Percentiles rank a stretch among this genome's conserved stretches.
Conservation (phyloP, 2,888 invertebrate genomes). For the Scrobipalpa costella region DNA sequence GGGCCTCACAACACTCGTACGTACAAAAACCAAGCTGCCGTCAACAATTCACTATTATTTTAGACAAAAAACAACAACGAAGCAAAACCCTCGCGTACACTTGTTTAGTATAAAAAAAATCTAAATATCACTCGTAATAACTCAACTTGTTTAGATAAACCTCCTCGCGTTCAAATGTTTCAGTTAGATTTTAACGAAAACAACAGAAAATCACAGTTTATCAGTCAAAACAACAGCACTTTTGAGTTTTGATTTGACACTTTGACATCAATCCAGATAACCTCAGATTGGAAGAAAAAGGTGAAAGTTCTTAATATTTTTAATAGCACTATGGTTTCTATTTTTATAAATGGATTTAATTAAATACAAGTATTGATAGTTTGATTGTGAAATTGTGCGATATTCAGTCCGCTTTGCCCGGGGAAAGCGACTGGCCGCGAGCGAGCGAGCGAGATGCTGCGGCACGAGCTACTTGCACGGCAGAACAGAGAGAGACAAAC, state of each 20-base stretch:
- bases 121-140: neutral
- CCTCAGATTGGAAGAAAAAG: conserved; percentile 7
- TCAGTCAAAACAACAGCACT: conserved; percentile 31
- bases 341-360: neutral
- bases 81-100: neutral
- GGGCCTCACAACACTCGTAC: conserved; percentile 3
- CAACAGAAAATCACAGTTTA: conserved; percentile 22
- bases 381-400: conserved; percentile 3
- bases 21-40: neutral
- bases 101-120: neutral
- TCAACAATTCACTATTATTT: conserved; percentile 24
- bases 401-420: conserved; percentile 14
- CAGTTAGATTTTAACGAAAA: conserved; percentile 11
- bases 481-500: conserved; percentile 22
- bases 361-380: neutral
- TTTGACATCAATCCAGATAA: conserved; percentile 29
- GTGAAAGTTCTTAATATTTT: conserved; percentile 12
- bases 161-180: conserved; percentile 1
- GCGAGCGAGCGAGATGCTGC: conserved; percentile 15
- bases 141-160: neutral
- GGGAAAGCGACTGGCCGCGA: conserved; percentile 20
- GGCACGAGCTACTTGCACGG: neutral
- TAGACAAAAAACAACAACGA: conserved; percentile 16
- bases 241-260: conserved; percentile 32
- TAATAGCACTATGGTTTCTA: neutral